A percentile compares a stretch with the other conserved stretches of the same genome.
Evolutionary conservation across 35 echinoderm and acorn worm species (phyloP).

Genomic region (Amphiura filiformis): DNA sequence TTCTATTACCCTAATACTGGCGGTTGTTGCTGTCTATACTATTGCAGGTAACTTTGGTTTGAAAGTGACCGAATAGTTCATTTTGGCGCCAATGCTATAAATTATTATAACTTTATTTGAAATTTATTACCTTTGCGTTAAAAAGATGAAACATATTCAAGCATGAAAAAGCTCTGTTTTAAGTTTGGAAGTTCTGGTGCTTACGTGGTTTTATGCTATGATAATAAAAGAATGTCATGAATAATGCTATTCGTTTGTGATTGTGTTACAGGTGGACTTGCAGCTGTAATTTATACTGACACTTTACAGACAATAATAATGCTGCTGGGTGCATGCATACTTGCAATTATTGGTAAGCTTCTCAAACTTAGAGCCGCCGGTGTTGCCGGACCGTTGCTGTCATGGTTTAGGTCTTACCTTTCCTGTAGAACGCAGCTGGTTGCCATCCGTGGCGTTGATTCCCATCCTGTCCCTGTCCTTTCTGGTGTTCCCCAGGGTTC

Average conservation of each 20-base stretch:
- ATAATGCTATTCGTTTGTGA: not conserved
- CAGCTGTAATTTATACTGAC: constrained; percentile 33
- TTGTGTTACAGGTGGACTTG: constrained; percentile 27
- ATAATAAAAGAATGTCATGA: not conserved
- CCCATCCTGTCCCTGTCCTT: too few relatives aligned
- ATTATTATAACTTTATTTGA: not conserved
- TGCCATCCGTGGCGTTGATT: too few relatives aligned
- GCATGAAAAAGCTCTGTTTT: not conserved
- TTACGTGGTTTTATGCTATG: not conserved
- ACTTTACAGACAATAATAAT: constrained; percentile 68
- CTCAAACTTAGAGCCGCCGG: too few relatives aligned
- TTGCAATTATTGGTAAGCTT: constrained; percentile 53
- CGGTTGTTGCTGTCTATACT: constrained; percentile 69
- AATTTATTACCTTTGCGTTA: not conserved
- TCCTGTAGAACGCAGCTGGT: too few relatives aligned
- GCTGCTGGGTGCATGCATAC: constrained; percentile 44
- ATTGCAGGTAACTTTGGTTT: constrained; percentile 52
- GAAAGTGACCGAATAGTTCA: not conserved
- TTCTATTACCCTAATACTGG: constrained; percentile 55
- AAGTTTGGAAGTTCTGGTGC: not conserved
- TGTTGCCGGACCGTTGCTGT: too few relatives aligned
- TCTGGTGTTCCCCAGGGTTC: too few relatives aligned
- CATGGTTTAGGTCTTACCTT: too few relatives aligned
- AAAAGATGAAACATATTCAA: not conserved
- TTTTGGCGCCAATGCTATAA: not conserved